phyloP scores from a whole-genome alignment of 1,140 invertebrate genomes.

The Sarcophaga peregrina region DNA sequence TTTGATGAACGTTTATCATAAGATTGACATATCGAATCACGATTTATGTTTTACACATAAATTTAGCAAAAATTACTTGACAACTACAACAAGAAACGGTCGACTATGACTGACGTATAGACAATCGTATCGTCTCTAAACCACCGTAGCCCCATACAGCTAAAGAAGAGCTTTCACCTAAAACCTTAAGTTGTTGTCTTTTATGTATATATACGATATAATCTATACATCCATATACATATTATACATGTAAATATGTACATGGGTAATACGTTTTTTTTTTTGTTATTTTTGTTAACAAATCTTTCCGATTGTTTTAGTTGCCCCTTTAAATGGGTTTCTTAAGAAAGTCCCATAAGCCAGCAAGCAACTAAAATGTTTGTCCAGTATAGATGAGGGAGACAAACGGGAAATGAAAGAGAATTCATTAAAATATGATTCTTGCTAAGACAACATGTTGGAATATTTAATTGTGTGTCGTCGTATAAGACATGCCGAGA shows the following conservation, averaged over 20 bases:
- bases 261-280: too few species aligned
- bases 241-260: too few species aligned
- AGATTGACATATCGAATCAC: conserved; percentile 35
- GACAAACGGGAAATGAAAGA: background rate
- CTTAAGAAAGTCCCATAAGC: background rate
- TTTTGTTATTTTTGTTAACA: background rate
- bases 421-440: conserved; percentile 13
- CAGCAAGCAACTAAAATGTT: too few species aligned
- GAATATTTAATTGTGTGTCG: conserved; percentile 1
- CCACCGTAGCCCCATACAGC: background rate
- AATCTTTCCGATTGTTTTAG: background rate
- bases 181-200: background rate
- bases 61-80: background rate
- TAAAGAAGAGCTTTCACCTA: background rate
- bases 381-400: too few species aligned
- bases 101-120: background rate
- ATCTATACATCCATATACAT: too few species aligned
- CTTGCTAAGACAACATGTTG: background rate
- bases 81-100: too few species aligned
- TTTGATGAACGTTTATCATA: conserved; percentile 24
- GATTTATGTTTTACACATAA: conserved; percentile 24
- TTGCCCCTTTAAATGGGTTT: background rate
- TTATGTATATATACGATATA: background rate
- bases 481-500: background rate
- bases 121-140: background rate